Conservation (phyloP, 2,797 vertebrate genomes). For the Argya squamiceps region DNA sequence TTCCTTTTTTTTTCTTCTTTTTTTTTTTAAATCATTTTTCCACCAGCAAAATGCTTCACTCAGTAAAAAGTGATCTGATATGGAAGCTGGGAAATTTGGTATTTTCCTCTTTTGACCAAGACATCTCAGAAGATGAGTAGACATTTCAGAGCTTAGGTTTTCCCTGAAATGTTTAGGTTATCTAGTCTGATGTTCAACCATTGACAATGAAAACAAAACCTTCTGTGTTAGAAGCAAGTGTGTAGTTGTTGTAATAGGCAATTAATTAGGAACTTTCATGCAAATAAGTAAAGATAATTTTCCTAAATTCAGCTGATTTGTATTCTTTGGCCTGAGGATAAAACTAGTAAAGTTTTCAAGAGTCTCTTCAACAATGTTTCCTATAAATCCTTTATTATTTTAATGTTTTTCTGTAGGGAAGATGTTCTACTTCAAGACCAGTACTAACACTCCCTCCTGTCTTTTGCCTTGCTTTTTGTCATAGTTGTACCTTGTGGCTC, state of each 20-base stretch:
- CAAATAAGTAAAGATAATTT: neutral
- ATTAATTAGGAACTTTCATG: neutral
- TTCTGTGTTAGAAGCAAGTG: neutral
- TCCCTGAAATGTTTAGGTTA: neutral
- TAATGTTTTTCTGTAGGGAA: neutral
- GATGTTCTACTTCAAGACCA: neutral
- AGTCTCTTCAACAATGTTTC: neutral
- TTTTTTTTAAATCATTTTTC: neutral
- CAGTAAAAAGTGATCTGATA: neutral
- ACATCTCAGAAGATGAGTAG: neutral
- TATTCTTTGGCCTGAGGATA: neutral
- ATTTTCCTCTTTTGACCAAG: neutral
- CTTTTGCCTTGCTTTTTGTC: neutral
- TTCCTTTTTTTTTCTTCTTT: neutral
- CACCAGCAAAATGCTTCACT: neutral
- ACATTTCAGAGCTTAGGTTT: neutral
- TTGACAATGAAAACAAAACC: neutral
- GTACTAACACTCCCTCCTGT: neutral
- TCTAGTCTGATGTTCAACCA: neutral
- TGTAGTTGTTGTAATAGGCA: neutral
- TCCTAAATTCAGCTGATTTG: neutral
- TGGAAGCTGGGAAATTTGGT: neutral
- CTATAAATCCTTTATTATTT: neutral
- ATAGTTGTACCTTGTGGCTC: neutral
- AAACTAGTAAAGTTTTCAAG: neutral